Conservation (phyloP, 2,888 invertebrate genomes). For the Gasteruption jaculator region DNA sequence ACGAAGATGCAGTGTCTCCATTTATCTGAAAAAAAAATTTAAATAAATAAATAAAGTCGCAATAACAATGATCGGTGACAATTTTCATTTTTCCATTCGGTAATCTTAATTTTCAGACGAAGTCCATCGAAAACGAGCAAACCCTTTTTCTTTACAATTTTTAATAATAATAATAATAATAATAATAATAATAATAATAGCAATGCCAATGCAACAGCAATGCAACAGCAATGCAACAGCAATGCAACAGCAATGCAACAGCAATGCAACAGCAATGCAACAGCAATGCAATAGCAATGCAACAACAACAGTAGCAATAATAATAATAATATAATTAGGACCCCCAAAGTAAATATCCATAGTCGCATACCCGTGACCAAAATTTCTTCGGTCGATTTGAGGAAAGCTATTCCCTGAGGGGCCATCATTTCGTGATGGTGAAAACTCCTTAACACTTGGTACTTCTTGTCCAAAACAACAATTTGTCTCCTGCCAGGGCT, state of each 20-base stretch:
- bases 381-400: slow-evolving; percentile 57
- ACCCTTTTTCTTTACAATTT: too few relatives aligned
- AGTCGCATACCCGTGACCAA: slow-evolving; percentile 57
- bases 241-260: too few relatives aligned
- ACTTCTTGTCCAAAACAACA: slow-evolving; percentile 54
- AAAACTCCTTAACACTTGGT: slow-evolving; percentile 55
- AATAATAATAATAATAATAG: too few relatives aligned
- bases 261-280: too few relatives aligned
- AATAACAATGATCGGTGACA: neutral
- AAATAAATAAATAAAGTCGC: neutral
- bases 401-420: slow-evolving; percentile 61
- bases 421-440: slow-evolving; percentile 59
- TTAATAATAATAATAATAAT: too few relatives aligned
- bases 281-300: too few relatives aligned
- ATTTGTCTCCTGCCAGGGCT: slow-evolving; percentile 64
- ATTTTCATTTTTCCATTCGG: too few relatives aligned
- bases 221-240: too few relatives aligned
- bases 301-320: too few relatives aligned
- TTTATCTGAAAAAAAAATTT: slow-evolving; percentile 53
- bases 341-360: neutral
- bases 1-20: slow-evolving; percentile 69
- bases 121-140: too few relatives aligned
- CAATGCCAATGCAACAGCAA: too few relatives aligned
- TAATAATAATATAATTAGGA: neutral
- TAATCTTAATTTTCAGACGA: too few relatives aligned